phyloP scores from a whole-genome alignment of 2,888 invertebrate genomes.

The Tetranychus piercei region DNA sequence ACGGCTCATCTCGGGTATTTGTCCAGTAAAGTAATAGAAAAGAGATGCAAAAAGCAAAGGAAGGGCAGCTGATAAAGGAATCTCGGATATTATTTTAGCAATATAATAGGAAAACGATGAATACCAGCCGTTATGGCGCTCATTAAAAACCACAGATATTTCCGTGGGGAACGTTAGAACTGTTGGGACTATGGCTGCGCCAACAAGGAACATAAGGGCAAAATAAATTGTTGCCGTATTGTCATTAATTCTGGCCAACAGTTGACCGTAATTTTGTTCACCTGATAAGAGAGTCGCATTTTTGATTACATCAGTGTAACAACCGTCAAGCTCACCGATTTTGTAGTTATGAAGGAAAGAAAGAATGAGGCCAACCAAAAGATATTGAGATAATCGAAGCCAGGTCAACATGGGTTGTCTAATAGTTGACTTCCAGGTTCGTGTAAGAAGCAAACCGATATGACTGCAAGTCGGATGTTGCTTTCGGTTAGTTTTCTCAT shows the following conservation, averaged over 20 bases:
- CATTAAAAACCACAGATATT: conserved; percentile 10
- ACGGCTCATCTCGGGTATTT: conserved; percentile 7
- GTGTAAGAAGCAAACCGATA: conserved; percentile 3
- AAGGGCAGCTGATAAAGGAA: background rate
- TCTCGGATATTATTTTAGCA: conserved; percentile 12
- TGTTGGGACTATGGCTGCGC: conserved; percentile 9
- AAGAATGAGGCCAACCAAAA: conserved; percentile 6
- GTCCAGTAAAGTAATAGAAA: conserved; percentile 16
- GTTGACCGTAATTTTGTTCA: conserved; percentile 5
- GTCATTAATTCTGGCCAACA: conserved; percentile 6
- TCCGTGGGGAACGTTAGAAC: conserved; percentile 12
- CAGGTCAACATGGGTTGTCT: conserved; percentile 9
- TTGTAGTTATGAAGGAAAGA: conserved; percentile 5
- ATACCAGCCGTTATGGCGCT: conserved; percentile 16
- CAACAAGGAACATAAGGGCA: conserved; percentile 1
- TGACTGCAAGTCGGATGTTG: conserved; percentile 4
- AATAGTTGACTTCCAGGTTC: background rate
- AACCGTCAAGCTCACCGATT: conserved; percentile 12
- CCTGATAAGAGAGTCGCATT: background rate
- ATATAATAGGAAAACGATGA: conserved; percentile 12
- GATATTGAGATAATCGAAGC: conserved; percentile 12
- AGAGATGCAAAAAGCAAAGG: conserved; percentile 7
- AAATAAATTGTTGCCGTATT: conserved; percentile 11
- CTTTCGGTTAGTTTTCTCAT: background rate
- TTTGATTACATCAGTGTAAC: conserved; percentile 3